Evolutionary conservation across 2,113 vertebrate genomes (phyloP).

Genomic region (Brachypodius melanocephalos): DNA sequence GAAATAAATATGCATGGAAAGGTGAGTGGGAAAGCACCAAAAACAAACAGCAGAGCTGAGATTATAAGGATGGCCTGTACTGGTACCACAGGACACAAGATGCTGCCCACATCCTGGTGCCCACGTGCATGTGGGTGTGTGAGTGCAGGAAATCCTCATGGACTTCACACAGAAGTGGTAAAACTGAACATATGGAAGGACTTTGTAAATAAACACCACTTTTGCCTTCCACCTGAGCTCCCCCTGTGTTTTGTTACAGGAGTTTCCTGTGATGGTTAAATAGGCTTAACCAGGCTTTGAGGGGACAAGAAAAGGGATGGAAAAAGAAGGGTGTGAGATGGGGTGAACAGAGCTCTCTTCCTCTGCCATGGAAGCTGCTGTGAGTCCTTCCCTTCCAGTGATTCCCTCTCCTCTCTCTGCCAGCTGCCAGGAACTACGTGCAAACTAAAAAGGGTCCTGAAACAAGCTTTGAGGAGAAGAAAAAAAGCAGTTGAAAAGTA

Average conservation of each 20-base stretch:
- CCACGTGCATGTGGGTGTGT: not conserved
- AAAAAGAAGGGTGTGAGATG: not conserved
- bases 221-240: not conserved
- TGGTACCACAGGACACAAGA: not conserved
- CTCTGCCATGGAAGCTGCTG: not conserved
- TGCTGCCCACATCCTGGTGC: not conserved
- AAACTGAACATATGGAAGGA: fast-evolving
- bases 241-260: not conserved
- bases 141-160: not conserved
- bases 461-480: not conserved
- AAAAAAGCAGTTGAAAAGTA: not conserved
- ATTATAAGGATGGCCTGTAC: fast-evolving
- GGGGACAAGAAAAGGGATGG: not conserved
- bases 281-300: not conserved
- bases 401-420: not conserved
- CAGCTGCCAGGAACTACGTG: not conserved
- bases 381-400: not conserved
- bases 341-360: not conserved
- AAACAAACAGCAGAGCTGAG: not conserved
- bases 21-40: not conserved
- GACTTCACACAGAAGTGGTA: not conserved
- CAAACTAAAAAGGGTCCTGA: not conserved
- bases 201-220: not conserved
- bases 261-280: not conserved
- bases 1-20: not conserved